Conservation (phyloP, 2,113 vertebrate species). For the Jacana jacana region DNA sequence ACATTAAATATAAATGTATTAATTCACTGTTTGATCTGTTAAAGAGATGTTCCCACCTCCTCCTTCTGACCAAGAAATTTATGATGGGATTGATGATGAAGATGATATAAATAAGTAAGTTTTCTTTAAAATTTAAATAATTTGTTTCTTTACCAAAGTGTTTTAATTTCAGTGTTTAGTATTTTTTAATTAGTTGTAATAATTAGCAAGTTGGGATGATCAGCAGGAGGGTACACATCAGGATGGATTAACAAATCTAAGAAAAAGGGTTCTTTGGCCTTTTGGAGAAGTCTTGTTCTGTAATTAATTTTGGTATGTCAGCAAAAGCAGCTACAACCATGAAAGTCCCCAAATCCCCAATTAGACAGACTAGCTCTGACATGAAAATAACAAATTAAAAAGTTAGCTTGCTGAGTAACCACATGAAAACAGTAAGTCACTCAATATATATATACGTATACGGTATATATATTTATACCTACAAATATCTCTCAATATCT, state of each 20-base stretch:
- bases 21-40: conserved; percentile 31
- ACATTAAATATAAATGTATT: neutral
- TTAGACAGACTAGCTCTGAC: neutral
- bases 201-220: neutral
- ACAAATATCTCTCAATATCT: neutral
- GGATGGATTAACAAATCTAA: neutral
- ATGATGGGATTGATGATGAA: conserved; percentile 85
- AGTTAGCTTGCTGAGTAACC: neutral
- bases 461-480: neutral
- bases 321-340: neutral
- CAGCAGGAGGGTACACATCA: neutral
- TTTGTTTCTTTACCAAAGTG: neutral
- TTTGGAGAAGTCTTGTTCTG: neutral
- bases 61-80: conserved; percentile 83
- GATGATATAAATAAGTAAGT: conserved; percentile 75
- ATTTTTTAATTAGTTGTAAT: neutral
- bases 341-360: neutral
- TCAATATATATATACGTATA: too few relatives aligned
- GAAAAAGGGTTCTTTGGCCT: neutral
- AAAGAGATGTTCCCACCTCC: conserved; percentile 78
- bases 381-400: neutral
- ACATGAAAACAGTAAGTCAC: neutral
- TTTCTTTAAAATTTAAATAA: neutral
- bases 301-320: neutral
- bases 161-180: neutral